Evolutionary conservation across 1,140 invertebrate species (phyloP).

Genomic region (Globodera rostochiensis): DNA sequence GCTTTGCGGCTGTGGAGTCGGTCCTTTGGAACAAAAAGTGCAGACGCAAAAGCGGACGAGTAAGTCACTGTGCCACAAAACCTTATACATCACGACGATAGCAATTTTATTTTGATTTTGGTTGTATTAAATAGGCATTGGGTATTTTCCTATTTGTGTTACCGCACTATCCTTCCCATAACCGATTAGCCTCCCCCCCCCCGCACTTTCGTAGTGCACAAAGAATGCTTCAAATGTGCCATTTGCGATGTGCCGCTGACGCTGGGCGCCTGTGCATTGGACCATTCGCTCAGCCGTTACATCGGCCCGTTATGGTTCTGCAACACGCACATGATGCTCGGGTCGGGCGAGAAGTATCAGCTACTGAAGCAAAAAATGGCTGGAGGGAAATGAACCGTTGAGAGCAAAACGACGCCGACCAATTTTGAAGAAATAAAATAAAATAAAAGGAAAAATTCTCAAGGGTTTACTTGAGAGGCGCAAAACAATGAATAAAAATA

Average conservation of each 20-base stretch:
- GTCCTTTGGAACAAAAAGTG: conserved; percentile 23
- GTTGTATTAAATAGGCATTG: background rate
- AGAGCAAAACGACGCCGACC: too few species aligned
- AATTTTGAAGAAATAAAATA: too few species aligned
- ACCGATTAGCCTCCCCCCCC: background rate
- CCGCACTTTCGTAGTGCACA: conserved; percentile 22
- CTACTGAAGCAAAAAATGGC: conserved; percentile 35
- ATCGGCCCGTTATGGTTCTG: conserved; percentile 39
- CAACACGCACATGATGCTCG: conserved; percentile 40
- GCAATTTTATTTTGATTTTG: background rate
- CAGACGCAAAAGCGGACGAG: conserved; percentile 5
- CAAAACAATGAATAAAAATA: too few species aligned
- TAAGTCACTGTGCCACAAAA: background rate
- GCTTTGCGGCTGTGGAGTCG: conserved; percentile 12
- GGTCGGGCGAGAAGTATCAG: conserved; percentile 36
- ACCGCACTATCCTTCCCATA: background rate
- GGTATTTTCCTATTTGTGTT: background rate
- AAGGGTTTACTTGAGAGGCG: too few species aligned
- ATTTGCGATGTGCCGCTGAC: conserved; percentile 34
- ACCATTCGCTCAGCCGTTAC: conserved; percentile 35
- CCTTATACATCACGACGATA: too few species aligned
- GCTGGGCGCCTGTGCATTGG: conserved; percentile 28
- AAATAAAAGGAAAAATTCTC: too few species aligned
- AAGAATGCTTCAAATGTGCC: conserved; percentile 37
- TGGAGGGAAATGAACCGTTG: conserved; percentile 4